phyloP scores from a whole-genome alignment of 2,797 vertebrate genomes.

The Falco cherrug region DNA sequence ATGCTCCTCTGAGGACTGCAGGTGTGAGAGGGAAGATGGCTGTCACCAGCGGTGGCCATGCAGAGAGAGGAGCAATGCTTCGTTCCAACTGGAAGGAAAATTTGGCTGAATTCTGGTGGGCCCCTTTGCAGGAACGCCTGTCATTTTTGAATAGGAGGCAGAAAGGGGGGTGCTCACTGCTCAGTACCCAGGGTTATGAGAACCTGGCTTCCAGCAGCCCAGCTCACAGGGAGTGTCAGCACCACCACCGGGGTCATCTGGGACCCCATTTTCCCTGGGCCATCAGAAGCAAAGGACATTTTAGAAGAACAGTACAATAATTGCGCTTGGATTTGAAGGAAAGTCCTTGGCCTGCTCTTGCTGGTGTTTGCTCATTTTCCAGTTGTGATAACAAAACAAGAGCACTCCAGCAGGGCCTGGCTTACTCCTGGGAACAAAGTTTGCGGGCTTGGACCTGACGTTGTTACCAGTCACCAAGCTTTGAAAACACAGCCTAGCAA shows the following conservation, averaged over 20 bases:
- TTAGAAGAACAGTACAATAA: not conserved
- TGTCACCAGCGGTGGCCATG: fast-evolving
- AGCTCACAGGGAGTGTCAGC: not conserved
- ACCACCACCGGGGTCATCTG: conserved; percentile 2
- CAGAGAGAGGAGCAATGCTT: not conserved
- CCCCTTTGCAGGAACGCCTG: not conserved
- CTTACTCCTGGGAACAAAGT: not conserved
- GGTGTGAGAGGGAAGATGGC: not conserved
- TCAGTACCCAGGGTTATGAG: not conserved
- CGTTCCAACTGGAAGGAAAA: not conserved
- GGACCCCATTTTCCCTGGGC: not conserved
- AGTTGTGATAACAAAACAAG: not conserved
- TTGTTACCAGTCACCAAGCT: not conserved
- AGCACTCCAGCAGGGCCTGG: not conserved
- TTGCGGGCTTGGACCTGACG: not conserved
- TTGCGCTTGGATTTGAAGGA: not conserved
- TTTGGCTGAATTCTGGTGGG: not conserved
- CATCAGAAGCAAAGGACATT: not conserved
- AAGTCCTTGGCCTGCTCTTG: not conserved
- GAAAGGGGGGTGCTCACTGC: not conserved
- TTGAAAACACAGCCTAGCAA: not conserved
- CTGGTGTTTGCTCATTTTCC: not conserved
- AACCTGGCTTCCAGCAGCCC: not conserved
- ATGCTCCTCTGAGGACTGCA: not conserved
- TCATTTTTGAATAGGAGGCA: not conserved